Base-by-base conservation (phyloP, 2,797 vertebrate species). In the Pithecia hirsuta region DNA sequence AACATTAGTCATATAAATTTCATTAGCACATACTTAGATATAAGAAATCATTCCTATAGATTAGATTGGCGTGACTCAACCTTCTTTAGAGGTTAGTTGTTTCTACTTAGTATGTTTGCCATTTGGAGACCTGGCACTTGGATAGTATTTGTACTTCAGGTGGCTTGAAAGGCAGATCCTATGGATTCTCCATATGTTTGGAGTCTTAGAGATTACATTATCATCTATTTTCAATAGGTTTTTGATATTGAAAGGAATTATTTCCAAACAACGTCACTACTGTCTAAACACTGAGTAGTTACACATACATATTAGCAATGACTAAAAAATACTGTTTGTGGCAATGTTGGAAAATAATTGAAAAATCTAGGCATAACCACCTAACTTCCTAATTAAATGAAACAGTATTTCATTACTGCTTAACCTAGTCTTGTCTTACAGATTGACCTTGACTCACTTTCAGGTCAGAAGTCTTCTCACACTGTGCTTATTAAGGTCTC, bases 191-290 rank as follows among this genome's bases (percentile, higher is more conserved):
- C 26, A 83, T 59, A 57, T 64, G 61, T 64, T 33, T 64, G 30
- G 30, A 89, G 4, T 72, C 50, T 82, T 24, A 85, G 55, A 61
- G n/a, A 94, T 85, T 92, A 70, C 48, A 90, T 48, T 89, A 52
- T 64, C 30, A 84, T 59, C 30, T 84, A 28, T 93, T 93, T 94
- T 89, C 39, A 89, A 4, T 76, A 82, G 61, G 3, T 57, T 95
- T 89, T 95, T 96, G 33, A 89, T 83, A 80, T 83, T 75, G 61
- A 97, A 88, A 94, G 19, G 39, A 94, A 70, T 93, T 28, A 83
- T 48, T 91, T 92, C 59, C 72, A 96, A 92, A 67, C 3, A 57
- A 7, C 41, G 12, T 48, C 55, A 81, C 20, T 84, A 39, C 64
- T 84, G 7, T 94, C 41, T 90, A 92, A 93, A 59, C 52, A 75